phyloP scores from a whole-genome alignment of 2,113 vertebrate species.

The Romanogobio albipinnatus region DNA sequence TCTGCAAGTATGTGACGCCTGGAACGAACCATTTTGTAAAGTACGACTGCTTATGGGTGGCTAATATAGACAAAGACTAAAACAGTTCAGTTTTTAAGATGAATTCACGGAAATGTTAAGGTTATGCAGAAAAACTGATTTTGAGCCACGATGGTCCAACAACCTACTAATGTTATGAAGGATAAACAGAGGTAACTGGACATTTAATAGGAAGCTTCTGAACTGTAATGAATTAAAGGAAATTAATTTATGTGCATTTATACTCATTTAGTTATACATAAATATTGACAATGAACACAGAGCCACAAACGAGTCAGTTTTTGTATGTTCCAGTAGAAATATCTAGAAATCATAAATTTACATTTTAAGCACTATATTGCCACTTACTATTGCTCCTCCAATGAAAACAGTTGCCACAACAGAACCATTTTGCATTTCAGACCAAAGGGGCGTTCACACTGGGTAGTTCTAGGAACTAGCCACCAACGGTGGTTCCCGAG shows the following conservation, averaged over 20 bases:
- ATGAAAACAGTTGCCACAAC: not conserved
- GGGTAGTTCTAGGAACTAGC: no score
- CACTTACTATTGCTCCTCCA: not conserved
- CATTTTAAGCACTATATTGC: not conserved
- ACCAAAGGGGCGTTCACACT: not conserved
- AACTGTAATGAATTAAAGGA: not conserved
- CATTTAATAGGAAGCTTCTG: not conserved
- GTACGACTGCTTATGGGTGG: not conserved
- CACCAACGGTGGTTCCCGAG: no score
- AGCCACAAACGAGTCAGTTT: not conserved
- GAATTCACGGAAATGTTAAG: not conserved
- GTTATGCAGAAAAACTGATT: not conserved
- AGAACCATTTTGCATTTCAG: not conserved
- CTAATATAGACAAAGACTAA: not conserved
- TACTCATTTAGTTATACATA: not conserved
- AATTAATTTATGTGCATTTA: not conserved
- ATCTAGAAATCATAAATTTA: not conserved
- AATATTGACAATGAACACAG: not conserved
- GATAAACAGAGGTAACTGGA: not conserved
- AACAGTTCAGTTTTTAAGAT: not conserved
- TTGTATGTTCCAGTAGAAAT: no score
- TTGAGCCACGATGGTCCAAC: not conserved
- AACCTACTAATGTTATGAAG: not conserved
- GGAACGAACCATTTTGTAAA: not conserved
- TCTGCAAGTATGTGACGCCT: not conserved